phyloP scores from a whole-genome alignment of 2,888 invertebrate genomes.

The Stegophylla sp. region DNA sequence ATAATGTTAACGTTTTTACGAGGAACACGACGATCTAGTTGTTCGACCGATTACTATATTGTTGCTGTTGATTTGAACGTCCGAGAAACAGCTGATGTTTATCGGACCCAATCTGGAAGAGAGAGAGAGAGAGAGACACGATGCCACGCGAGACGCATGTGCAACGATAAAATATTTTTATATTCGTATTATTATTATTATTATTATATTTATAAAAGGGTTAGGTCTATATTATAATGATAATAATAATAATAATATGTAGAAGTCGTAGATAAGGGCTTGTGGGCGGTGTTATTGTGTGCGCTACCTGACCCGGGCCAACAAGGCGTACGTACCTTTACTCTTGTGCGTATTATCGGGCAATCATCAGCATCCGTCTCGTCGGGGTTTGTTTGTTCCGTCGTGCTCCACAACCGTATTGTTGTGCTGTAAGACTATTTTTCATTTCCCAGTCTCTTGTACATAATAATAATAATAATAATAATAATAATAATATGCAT shows the following conservation, averaged over 20 bases:
- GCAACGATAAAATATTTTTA: conserved; percentile 51
- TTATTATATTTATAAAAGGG: conserved; percentile 36
- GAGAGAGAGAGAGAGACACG: conserved; percentile 5
- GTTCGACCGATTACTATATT: conserved; percentile 39
- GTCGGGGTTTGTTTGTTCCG: conserved; percentile 36
- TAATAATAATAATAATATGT: too few species aligned
- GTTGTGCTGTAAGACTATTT: conserved; percentile 41
- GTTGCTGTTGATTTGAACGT: conserved; percentile 53
- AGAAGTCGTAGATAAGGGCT: conserved; percentile 48
- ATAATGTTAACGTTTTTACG: conserved; percentile 29
- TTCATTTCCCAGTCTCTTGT: conserved; percentile 30
- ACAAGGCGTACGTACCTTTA: conserved; percentile 15
- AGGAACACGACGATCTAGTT: conserved; percentile 42
- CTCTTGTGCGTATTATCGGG: conserved; percentile 14
- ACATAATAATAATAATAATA: not conserved
- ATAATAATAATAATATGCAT: too few species aligned
- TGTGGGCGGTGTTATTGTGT: conserved; percentile 54
- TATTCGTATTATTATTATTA: too few species aligned
- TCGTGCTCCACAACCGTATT: too few species aligned
- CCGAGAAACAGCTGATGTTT: conserved; percentile 58
- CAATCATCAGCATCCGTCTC: conserved; percentile 54
- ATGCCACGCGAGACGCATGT: conserved; percentile 21
- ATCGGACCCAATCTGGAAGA: conserved; percentile 47
- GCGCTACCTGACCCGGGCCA: conserved; percentile 58
- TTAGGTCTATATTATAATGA: too few species aligned